These are phyloP conservation scores for Eulacestoma nigropectus DNA, from an alignment of 2,113 vertebrate species.

Conservation along the genomic window DNA sequence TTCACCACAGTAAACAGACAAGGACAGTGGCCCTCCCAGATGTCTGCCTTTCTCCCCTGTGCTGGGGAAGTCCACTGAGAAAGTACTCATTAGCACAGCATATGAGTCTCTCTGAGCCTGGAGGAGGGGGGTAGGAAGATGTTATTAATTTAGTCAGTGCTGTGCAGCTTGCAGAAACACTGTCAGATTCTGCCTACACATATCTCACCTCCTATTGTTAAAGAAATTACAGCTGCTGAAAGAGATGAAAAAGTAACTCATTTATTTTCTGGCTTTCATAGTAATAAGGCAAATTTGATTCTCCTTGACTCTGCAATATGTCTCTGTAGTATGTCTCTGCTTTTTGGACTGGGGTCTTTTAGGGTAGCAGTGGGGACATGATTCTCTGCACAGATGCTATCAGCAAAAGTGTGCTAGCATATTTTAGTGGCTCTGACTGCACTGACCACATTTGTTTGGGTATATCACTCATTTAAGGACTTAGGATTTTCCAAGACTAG, in stretches of 20 bases:
- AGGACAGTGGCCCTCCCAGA: not conserved
- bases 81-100: not conserved
- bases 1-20: not conserved
- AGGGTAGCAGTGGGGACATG: not conserved
- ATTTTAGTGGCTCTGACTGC: not conserved
- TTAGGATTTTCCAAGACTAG: not conserved
- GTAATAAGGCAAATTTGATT: not conserved
- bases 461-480: not conserved
- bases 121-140: not conserved
- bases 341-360: not conserved
- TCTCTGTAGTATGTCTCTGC: not conserved
- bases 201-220: conserved; percentile 25
- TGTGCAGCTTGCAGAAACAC: conserved; percentile 2
- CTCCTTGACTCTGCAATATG: not conserved
- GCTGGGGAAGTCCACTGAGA: not conserved
- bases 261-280: not conserved
- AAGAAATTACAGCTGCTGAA: not conserved
- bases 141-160: conserved; percentile 5
- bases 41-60: not conserved
- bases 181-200: conserved; percentile 42
- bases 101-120: not conserved
- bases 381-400: not conserved
- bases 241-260: not conserved
- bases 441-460: not conserved
- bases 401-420: not conserved